phyloP scores from a whole-genome alignment of 2,113 vertebrate genomes.

The Zosterops lateralis region DNA sequence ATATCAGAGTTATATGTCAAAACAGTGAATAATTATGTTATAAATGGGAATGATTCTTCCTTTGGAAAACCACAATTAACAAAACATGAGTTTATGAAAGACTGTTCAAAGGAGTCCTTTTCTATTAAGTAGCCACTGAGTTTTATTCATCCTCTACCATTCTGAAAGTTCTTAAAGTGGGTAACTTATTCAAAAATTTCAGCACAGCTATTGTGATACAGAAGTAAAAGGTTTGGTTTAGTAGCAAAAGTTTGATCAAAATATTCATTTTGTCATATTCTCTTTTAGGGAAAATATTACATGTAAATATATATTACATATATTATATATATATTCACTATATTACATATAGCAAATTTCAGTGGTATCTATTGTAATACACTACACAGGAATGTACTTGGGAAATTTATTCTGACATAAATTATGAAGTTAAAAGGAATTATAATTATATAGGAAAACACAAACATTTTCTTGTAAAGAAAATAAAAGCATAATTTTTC shows the following conservation, averaged over 20 bases:
- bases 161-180: background rate
- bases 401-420: background rate
- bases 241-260: background rate
- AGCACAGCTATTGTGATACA: background rate
- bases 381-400: background rate
- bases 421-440: background rate
- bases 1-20: background rate
- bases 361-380: background rate
- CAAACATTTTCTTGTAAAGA: background rate
- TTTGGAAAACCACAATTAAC: background rate
- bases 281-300: background rate
- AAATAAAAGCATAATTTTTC: background rate
- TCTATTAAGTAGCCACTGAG: fast-evolving
- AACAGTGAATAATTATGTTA: background rate
- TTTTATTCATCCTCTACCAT: background rate
- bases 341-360: background rate
- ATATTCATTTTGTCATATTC: background rate
- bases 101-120: background rate
- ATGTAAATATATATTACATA: background rate
- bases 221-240: background rate
- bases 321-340: too few species aligned
- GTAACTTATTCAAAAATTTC: background rate
- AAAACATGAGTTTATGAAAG: background rate
- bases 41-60: background rate
- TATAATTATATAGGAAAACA: background rate